Base-by-base conservation (phyloP, 2,113 vertebrate species). In the Anhinga rufa region DNA sequence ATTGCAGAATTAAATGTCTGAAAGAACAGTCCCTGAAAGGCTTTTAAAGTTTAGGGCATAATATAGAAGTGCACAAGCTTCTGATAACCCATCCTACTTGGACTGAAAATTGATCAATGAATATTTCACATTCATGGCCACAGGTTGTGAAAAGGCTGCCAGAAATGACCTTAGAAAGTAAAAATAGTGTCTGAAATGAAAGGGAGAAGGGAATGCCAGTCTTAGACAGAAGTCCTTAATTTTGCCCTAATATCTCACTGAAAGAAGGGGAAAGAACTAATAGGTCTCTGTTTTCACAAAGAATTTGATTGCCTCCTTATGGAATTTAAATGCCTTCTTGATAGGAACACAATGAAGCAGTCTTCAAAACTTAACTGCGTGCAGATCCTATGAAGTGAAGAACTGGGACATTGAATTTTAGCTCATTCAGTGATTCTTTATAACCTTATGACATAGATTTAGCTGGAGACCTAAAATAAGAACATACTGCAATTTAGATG, bases 391-490 rank as follows among this genome's bases (percentile, higher is more conserved):
- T 40, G 83, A 91, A 87, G 24, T 81, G 42, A 96, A 95, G 81
- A 92, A 90, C 15, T 29, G 26, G 76, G 51, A 84, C 34, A 79
- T n/a, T 46, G 93, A 70, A 95, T 97, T 95, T 94, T 74, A 83
- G 22, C 78, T 93, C 70, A 76, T 72, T 93, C 52, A 60, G 26
- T 88, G 85, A 46, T 91, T 87, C 11, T 96, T 92, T 38, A 49
- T 88, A 86, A 95, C 62, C 51, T 96, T 88, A n/a, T 57, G 51
- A 65, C 52, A 68, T 15, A 80, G 60, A 57, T 57, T 78, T 90
- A 94, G 13, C 42, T 51, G 32, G 75, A 87, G 79, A 84, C 18
- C 60, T 97, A 74, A 96, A 96, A 96, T 94, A 95, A 90, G 54
- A 95, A 86, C 38, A 32, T 81, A 42, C 34, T 76, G 69, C 22